Evolutionary conservation across 35 echinoderm and acorn worm species (phyloP).

Genomic region (Lytechinus variegatus): DNA sequence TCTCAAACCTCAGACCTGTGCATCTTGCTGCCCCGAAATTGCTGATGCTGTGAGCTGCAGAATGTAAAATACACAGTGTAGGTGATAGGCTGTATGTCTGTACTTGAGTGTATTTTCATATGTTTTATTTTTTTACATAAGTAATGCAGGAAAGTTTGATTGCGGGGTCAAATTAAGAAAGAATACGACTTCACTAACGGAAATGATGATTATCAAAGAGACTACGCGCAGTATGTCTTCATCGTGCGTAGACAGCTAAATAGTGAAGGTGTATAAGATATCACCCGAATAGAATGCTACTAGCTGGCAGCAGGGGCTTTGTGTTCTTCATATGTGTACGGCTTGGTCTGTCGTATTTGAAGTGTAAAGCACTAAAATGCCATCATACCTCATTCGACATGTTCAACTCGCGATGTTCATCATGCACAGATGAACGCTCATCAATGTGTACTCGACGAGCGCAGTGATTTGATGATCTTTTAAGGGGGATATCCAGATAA

Average conservation of each 20-base stretch:
- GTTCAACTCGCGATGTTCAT: background rate
- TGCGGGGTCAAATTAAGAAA: background rate
- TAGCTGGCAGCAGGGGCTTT: background rate
- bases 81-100: too few relatives aligned
- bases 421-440: background rate
- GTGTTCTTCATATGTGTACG: background rate
- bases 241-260: background rate
- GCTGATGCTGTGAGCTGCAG: background rate
- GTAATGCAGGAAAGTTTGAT: background rate
- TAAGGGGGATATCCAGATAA: background rate
- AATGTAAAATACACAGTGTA: background rate
- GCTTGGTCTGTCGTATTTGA: background rate
- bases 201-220: background rate
- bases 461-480: background rate
- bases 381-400: background rate
- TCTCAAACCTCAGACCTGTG: background rate
- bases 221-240: background rate
- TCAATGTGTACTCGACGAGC: too few relatives aligned
- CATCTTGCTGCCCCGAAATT: background rate
- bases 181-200: background rate
- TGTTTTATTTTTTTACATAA: background rate
- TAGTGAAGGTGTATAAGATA: background rate
- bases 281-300: background rate
- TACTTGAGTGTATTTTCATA: background rate
- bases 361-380: background rate